Evolutionary conservation across 2,888 invertebrate genomes (phyloP), one percentile per base, ranked within the genome.

Genomic region (Himalopsyche japonica): DNA sequence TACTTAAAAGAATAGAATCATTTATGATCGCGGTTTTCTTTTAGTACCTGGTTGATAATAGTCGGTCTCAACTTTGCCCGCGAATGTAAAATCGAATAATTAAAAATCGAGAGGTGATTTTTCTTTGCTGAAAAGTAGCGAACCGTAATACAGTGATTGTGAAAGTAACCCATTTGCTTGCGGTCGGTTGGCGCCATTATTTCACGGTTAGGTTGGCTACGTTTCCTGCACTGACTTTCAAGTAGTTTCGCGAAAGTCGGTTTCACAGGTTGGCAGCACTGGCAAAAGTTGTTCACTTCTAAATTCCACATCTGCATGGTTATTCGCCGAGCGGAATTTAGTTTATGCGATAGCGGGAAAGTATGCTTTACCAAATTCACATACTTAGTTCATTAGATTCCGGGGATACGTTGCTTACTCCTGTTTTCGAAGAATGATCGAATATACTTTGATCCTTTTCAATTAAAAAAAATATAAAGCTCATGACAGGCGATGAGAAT

Each of bases 161-260:
- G 70, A 30, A 70, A 70, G 24, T 70, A 27, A 27, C 70, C 15
- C 24, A 70, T 70, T 70, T 70, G 70, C 70, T 70, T 43, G 80
- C 49, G 80, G 48, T 47, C 24, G 78, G 80, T 80, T 48, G 47
- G 27, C 47, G 43, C 80, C 80, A 80, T 80, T 80, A 80, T 27
- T 80, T 80, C 48, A 80, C 80, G 80, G 80, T 80, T 80, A 80
- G 48, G 48, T 43, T 37, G 47, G 57, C 57, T 30, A 70, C 70
- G 27, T 27, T 70, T 47, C 80, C 80, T 70, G 80, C 80, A 49
- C 80, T 32, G 80, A 80, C 80, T 80, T 80, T 80, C 80, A 80
- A 80, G 80, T 49, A 80, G 80, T 80, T 80, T 80, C 15, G 15
- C 70, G 27, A 70, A 70, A 70, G 57, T 70, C 79, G 48, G 79